Conservation (phyloP, 2,888 invertebrate genomes). For the Globia sparganii region DNA sequence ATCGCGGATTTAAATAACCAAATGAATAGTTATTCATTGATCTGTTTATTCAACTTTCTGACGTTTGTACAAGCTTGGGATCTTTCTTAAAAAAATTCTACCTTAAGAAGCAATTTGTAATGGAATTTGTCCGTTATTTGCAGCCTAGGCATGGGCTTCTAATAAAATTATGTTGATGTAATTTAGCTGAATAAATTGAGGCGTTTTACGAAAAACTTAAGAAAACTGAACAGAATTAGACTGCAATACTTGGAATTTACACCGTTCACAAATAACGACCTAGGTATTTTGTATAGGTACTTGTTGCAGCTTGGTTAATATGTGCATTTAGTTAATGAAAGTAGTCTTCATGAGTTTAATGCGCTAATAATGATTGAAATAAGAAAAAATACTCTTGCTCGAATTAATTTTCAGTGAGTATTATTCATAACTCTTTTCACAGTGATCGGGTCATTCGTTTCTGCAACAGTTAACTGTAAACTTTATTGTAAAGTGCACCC, state of each 20-base stretch:
- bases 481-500: not conserved
- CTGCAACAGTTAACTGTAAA: not conserved
- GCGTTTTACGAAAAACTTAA: not conserved
- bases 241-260: not conserved
- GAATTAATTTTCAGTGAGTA: not conserved
- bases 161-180: not conserved
- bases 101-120: constrained; percentile 1
- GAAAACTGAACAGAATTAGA: not conserved
- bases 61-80: constrained; percentile 37
- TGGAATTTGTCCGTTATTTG: not conserved
- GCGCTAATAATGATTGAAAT: not conserved
- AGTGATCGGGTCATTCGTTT: not conserved
- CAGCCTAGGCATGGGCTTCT: not conserved
- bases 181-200: not conserved
- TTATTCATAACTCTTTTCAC: not conserved
- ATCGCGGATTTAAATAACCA: constrained; percentile 51
- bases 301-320: not conserved
- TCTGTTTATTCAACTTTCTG: constrained; percentile 48
- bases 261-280: not conserved
- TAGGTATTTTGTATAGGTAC: not conserved
- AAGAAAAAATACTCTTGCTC: not conserved
- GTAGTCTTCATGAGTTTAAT: not conserved
- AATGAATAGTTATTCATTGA: constrained; percentile 41
- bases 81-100: constrained; percentile 20
- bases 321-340: not conserved